A percentile compares a stretch with the other conserved stretches of the same genome.
Conservation (phyloP, 2,888 invertebrate genomes). For the Lochmaea capreae region DNA sequence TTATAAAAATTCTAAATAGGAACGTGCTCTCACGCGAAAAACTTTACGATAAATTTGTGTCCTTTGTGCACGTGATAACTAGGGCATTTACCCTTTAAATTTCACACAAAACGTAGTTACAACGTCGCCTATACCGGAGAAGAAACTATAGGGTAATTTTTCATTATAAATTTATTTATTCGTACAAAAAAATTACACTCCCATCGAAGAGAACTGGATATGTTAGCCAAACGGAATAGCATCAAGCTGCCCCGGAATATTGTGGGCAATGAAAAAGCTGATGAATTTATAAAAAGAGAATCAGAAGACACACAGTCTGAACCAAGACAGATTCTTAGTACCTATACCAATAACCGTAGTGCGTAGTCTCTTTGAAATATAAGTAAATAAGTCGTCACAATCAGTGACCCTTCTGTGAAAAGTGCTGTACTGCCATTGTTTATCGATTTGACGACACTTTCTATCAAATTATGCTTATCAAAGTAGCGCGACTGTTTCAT, state of each 20-base stretch:
- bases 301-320: no score
- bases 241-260: no score
- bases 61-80: slow-evolving; percentile 29
- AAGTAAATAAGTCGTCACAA: not conserved
- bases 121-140: not conserved
- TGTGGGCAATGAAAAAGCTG: no score
- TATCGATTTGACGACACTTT: slow-evolving; percentile 18
- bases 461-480: slow-evolving; percentile 16
- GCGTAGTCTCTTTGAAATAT: not conserved
- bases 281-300: no score
- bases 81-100: slow-evolving; percentile 27
- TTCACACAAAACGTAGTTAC: slow-evolving; percentile 5
- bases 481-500: slow-evolving; percentile 7
- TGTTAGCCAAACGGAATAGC: no score
- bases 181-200: not conserved
- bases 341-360: no score
- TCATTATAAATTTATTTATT: not conserved
- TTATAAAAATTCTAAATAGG: slow-evolving; percentile 9
- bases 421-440: not conserved
- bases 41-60: slow-evolving; percentile 7
- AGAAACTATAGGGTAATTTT: not conserved
- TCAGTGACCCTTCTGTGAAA: not conserved
- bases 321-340: no score
- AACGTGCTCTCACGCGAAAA: not conserved
- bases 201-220: no score